phyloP scores from a whole-genome alignment of 2,113 vertebrate species.

The Eira barbara region DNA sequence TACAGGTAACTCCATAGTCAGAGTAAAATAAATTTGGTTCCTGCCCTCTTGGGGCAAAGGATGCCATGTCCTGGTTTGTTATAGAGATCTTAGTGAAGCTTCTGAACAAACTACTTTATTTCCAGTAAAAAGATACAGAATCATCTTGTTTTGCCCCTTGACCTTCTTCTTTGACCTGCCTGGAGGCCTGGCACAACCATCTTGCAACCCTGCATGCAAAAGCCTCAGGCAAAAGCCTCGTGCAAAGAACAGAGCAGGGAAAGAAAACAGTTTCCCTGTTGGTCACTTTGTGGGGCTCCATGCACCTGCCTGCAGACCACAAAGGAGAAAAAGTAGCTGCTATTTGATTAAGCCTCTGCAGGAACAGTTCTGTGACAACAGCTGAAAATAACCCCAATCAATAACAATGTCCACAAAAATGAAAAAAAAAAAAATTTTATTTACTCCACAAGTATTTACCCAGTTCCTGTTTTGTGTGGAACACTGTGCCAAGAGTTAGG shows the following conservation, averaged over 20 bases:
- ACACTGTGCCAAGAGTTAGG: neutral
- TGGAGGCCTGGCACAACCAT: neutral
- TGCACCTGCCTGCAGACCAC: neutral
- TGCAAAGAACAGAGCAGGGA: neutral
- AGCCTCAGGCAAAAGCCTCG: neutral
- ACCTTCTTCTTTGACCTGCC: neutral
- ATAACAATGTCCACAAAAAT: neutral
- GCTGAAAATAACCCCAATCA: neutral
- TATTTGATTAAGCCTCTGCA: neutral
- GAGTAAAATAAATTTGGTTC: neutral
- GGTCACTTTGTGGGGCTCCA: rapidly evolving
- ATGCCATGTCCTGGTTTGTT: neutral
- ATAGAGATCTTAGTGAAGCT: neutral
- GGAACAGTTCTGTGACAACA: neutral
- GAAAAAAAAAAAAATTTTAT: neutral
- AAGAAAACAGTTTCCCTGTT: neutral
- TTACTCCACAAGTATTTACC: neutral
- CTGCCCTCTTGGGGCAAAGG: neutral
- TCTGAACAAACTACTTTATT: neutral
- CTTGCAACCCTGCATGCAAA: neutral
- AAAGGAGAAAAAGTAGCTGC: neutral
- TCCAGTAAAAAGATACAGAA: neutral
- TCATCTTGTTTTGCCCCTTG: neutral
- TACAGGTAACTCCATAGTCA: neutral
- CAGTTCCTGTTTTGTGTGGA: neutral